Evolutionary conservation across 1,140 invertebrate species (phyloP).

Genomic region (Drosophila pseudoananassae): DNA sequence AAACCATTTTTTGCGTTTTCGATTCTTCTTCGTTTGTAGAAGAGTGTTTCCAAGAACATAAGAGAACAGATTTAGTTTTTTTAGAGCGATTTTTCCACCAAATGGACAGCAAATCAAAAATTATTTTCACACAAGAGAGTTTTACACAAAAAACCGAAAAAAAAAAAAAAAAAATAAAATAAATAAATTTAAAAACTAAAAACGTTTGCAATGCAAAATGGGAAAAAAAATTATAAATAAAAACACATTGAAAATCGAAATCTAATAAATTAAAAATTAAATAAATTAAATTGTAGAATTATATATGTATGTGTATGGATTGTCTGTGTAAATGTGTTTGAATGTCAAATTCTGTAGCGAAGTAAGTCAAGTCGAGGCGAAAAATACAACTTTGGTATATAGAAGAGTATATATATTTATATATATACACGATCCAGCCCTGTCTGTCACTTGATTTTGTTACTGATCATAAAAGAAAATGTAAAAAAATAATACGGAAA

Average conservation of each 20-base stretch:
- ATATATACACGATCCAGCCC: conserved; percentile 20
- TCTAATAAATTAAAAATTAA: conserved; percentile 28
- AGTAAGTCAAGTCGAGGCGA: conserved; percentile 27
- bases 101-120: conserved; percentile 36
- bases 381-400: conserved; percentile 22
- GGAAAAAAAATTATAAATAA: conserved; percentile 6
- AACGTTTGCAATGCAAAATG: conserved; percentile 35
- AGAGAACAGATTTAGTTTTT: conserved; percentile 10
- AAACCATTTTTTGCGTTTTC: conserved; percentile 4
- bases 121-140: conserved; percentile 58
- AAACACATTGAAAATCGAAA: conserved; percentile 38
- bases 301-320: conserved; percentile 50
- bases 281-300: conserved; percentile 41
- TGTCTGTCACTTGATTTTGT: conserved; percentile 42
- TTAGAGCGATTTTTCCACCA: conserved; percentile 13
- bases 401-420: conserved; percentile 23
- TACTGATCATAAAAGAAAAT: conserved; percentile 38
- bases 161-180: conserved; percentile 11
- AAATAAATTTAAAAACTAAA: conserved; percentile 5
- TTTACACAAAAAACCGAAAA: conserved; percentile 18
- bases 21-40: conserved; percentile 7
- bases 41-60: neutral
- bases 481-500: conserved; percentile 34
- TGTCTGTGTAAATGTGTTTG: conserved; percentile 75
- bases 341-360: conserved; percentile 60